phyloP scores from a whole-genome alignment of 2,888 invertebrate genomes.

The Dasypolia templi region DNA sequence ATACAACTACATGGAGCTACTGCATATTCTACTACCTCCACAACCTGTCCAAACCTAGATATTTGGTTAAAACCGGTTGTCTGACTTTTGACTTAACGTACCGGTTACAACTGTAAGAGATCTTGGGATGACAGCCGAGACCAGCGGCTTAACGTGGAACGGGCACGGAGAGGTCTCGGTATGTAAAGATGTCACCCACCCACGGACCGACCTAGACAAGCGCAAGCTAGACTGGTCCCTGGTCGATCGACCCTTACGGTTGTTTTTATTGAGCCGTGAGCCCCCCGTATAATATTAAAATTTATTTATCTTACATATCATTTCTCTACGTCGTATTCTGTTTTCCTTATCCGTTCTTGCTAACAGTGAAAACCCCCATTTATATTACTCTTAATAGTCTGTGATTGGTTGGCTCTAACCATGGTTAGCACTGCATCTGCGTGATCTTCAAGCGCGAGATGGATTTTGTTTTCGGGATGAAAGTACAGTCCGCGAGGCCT shows the following conservation, averaged over 20 bases:
- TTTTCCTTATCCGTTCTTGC: slow-evolving; percentile 45
- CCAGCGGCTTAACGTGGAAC: background rate
- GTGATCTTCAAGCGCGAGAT: no score
- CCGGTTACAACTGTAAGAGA: background rate
- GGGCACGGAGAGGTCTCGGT: background rate
- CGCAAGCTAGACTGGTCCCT: background rate
- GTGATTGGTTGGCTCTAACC: background rate
- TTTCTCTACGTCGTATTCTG: slow-evolving; percentile 28
- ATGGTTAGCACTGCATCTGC: background rate
- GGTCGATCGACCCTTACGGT: background rate
- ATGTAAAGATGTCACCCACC: background rate
- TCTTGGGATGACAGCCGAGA: no score
- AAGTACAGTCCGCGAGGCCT: no score
- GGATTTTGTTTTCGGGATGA: no score
- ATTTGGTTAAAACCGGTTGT: background rate
- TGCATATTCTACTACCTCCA: background rate
- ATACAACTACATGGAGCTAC: background rate
- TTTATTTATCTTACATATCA: slow-evolving; percentile 13
- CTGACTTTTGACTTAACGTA: background rate
- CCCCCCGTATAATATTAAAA: background rate
- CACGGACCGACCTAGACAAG: background rate
- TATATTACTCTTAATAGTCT: background rate
- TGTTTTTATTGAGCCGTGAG: background rate
- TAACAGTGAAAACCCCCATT: slow-evolving; percentile 35
- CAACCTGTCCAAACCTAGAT: background rate